Base-by-base conservation (phyloP, 2,113 vertebrate genomes). In the Anhinga rufa region DNA sequence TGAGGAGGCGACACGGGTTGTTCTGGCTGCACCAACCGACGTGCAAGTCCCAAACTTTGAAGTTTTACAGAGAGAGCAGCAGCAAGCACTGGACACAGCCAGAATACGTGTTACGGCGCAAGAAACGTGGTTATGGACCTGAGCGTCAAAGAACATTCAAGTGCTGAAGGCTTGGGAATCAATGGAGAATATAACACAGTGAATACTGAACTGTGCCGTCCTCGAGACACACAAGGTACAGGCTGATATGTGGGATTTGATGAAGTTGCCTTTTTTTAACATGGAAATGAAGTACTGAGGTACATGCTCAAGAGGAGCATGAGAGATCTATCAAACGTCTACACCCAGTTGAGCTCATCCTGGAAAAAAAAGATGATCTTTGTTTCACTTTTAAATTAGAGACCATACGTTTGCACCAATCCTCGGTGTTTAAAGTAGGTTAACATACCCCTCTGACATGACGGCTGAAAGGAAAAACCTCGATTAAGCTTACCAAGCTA, bases 321-420 rank as follows among this genome's bases (percentile, higher is more conserved):
- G 8, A 68, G 25, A 68, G 38, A 18, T 36, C 42, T 40, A 32
- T 7, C 24, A 44, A 31, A 42, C 34, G 48, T 16, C 26, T 29
- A 7, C 2, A 0, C 38, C 18, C 34, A 10, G 38, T 6, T 12
- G 19, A 49, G 46, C 36, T 86, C 34, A 49, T 32, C 38, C 54
- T 32, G 46, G 44, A 31, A 29, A 70, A 29, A 70, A 36, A 19
- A 48, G 2, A 26, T 13, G 8, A 40, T 12, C 36, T 44, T 68
- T 10, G 10, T 31, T 87, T 61, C 34, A 25, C n/a, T 72, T 34
- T 46, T 38, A 31, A 60, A 22, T 61, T 19, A 28, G 36, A 31
- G 6, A 51, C 5, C 12, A 57, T 22, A 7, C 0, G 2, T 42
- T 34, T 46, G 6, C 5, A 20, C 3, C 54, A 26, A 10, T 6